Evolutionary conservation across 37 sponge, comb jelly and placozoan species (phyloP).

Genomic region (Chondrosia reniformis): DNA sequence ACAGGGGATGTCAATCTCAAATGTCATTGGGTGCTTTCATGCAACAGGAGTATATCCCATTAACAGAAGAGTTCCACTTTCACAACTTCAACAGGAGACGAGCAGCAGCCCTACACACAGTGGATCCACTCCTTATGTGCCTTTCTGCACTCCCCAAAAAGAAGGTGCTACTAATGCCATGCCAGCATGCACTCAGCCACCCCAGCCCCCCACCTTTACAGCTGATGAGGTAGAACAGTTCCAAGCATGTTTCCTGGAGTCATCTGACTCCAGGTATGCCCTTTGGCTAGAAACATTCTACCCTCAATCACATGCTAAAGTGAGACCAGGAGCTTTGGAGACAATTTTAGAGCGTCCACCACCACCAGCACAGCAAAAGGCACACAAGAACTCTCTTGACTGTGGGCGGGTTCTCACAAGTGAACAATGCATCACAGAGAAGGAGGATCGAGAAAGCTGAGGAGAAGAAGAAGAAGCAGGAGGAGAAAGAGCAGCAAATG

Average conservation of each 20-base stretch:
- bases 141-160: not conserved
- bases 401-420: conserved; percentile 3
- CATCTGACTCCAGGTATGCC: not conserved
- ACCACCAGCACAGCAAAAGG: no score
- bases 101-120: not conserved
- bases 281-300: not conserved
- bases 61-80: not conserved
- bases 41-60: conserved; percentile 39
- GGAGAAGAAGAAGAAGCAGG: no score
- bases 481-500: no score
- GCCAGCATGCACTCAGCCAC: not conserved
- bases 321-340: no score
- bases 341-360: no score
- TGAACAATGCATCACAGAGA: conserved; percentile 2
- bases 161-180: not conserved
- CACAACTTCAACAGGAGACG: not conserved
- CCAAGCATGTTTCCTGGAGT: not conserved
- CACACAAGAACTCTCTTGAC: no score
- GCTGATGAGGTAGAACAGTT: not conserved
- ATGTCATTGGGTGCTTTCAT: conserved; percentile 39
- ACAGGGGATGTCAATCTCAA: conserved; percentile 23
- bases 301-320: no score
- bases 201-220: not conserved
- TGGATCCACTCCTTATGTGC: not conserved
- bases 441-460: not conserved